Base-by-base conservation (phyloP, 2,888 invertebrate genomes). In the Scaptomyza reducta region DNA sequence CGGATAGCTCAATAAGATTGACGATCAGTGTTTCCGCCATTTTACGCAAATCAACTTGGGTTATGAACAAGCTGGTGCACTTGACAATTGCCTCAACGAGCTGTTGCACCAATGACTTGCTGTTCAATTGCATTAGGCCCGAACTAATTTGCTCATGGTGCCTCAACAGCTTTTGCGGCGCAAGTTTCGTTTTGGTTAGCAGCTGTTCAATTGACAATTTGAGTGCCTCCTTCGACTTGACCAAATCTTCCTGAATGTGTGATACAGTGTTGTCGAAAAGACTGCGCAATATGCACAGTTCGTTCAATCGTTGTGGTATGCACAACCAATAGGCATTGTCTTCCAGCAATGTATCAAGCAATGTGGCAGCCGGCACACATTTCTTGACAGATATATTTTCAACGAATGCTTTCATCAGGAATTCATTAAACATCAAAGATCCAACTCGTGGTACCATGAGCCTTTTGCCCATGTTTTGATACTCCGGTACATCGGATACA, bases 41-140 rank as follows among this genome's bases (percentile, higher is more conserved):
- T 0, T 47, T n/a, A 10, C 84, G 81, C n/a, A 91, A 33, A 9
- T 76, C 33, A 0, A 46, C 0, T 46, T 90, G 76, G 1, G 53
- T 45, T 0, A 42, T 46, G 57, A 82, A 91, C 0, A 74, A 55
- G 0, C 79, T 61, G 5, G 76, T 79, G 41, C 79, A 86, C 4
- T 87, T 73, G 1, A 80, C 29, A 27, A 91, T 74, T 1, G 85
- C 66, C 6, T 78, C 54, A 14, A 89, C 81, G 1, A 91, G 68
- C 18, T 74, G 65, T 18, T 81, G 74, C 3, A 89, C 31, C 5
- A 92, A 46, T 0, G 75, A 58, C 27, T 82, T 58, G 69, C 89
- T 91, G 56, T 87, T 84, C 47, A 91, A 70, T 33, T 86, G 82
- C 14, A 80, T 71, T 29, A 91, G 61, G 1, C 88, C 84, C 0